These are phyloP conservation scores for Scatophagus argus DNA, from an alignment of 2,113 vertebrate species.

Conservation along the genomic window DNA sequence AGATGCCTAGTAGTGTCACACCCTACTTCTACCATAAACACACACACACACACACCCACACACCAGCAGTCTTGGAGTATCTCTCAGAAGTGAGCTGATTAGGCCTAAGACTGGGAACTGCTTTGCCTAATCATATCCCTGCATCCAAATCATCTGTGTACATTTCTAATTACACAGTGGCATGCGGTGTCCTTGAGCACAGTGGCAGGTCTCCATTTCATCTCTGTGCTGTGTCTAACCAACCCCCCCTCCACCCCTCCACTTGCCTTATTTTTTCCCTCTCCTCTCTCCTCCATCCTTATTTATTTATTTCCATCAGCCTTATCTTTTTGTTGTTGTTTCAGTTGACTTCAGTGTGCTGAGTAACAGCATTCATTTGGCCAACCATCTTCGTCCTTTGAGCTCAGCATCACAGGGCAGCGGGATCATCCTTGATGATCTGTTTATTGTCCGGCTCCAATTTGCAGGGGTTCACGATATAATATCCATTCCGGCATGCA, in stretches of 20 bases:
- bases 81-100: conserved; percentile 87
- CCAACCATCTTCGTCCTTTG: conserved; percentile 72
- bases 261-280: conserved; percentile 38
- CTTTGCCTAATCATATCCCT: conserved; percentile 85
- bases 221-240: conserved; percentile 66
- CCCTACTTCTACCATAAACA: neutral
- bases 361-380: conserved; percentile 78
- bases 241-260: conserved; percentile 14
- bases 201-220: conserved; percentile 85
- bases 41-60: conserved; percentile 40
- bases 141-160: conserved; percentile 88
- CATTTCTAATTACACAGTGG: conserved; percentile 87
- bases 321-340: conserved; percentile 81
- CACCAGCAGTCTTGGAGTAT: conserved; percentile 69
- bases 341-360: conserved; percentile 71
- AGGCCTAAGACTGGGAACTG: conserved; percentile 82
- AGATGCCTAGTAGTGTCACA: conserved; percentile 22
- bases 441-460: conserved; percentile 74
- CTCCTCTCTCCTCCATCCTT: conserved; percentile 50
- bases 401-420: conserved; percentile 68
- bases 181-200: conserved; percentile 84
- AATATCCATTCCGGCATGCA: conserved; percentile 55
- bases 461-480: conserved; percentile 64
- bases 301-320: conserved; percentile 78
- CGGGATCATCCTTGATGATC: conserved; percentile 75